Percentiles rank a stretch among this genome's conserved stretches.
Conservation (phyloP, 2,113 vertebrate species). For the Chauna torquata region DNA sequence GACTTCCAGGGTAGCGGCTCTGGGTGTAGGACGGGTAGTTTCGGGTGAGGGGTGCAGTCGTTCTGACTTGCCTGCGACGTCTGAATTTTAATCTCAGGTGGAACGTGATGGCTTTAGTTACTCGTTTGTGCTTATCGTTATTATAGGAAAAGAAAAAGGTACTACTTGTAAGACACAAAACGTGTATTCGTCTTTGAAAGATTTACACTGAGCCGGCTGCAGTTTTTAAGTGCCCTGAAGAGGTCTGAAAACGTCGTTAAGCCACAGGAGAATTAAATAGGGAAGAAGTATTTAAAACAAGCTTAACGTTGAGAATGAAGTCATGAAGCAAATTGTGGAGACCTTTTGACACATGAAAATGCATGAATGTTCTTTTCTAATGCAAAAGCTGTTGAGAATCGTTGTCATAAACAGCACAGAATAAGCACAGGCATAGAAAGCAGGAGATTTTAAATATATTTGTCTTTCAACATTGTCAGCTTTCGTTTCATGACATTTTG, state of each 20-base stretch:
- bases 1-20: neutral
- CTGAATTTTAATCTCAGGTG: neutral
- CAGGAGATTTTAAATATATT: neutral
- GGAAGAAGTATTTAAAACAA: neutral
- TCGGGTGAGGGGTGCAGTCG: neutral
- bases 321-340: neutral
- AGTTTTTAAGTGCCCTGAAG: neutral
- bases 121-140: neutral
- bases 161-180: neutral
- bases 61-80: neutral
- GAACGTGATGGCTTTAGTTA: neutral
- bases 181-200: neutral
- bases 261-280: neutral
- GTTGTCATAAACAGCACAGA: conserved; percentile 43
- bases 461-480: conserved; percentile 25
- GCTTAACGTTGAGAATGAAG: neutral
- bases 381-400: conserved; percentile 26
- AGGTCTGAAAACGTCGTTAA: neutral
- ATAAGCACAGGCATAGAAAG: neutral
- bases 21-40: neutral
- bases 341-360: conserved; percentile 54
- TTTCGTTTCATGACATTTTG: conserved; percentile 24
- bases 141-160: accelerated
- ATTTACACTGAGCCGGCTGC: neutral
- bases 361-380: conserved; percentile 59